These are phyloP conservation scores for Goniozus legneri DNA, from an alignment of 1,140 invertebrate species.

Conservation along the genomic window DNA sequence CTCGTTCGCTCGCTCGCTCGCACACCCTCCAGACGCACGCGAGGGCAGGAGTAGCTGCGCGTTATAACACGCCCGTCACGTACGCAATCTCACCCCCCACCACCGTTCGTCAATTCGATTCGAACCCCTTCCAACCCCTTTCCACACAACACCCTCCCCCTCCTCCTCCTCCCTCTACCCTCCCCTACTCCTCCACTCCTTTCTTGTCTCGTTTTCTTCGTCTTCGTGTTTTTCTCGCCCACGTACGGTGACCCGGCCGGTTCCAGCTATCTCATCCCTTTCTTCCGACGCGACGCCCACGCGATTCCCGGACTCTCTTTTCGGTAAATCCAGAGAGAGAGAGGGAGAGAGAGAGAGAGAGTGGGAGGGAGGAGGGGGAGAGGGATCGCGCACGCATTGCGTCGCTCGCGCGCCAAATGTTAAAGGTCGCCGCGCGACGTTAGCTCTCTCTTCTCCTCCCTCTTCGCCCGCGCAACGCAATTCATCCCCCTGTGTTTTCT, in stretches of 20 bases:
- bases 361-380: neutral
- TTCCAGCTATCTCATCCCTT: no score
- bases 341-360: constrained; percentile 1
- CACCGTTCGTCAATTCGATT: neutral
- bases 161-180: neutral
- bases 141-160: neutral
- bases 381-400: constrained; percentile 14
- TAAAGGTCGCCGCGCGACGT: no score
- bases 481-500: no score
- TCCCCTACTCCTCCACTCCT: neutral
- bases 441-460: neutral
- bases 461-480: no score
- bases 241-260: no score
- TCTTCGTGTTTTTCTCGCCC: no score
- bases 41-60: no score
- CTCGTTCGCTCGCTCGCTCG: no score
- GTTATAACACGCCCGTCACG: no score
- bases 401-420: constrained; percentile 12
- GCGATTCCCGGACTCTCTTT: constrained; percentile 23
- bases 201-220: no score
- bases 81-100: neutral
- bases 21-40: no score
- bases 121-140: neutral
- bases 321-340: neutral
- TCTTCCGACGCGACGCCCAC: no score